phyloP scores from a whole-genome alignment of 2,113 vertebrate genomes.

The Bagarius yarrelli region DNA sequence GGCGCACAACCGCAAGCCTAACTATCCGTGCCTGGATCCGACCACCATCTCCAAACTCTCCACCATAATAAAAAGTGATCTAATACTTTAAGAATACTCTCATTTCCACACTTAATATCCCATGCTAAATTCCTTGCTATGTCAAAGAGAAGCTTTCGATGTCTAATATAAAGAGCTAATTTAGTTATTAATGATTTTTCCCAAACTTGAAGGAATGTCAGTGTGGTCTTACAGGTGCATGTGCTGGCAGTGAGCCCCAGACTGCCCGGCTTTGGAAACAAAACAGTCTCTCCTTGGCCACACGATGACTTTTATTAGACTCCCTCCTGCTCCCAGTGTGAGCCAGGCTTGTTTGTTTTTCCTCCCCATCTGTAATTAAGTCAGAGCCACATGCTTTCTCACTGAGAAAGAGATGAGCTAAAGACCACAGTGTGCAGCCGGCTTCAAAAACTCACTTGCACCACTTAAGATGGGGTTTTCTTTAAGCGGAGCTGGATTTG shows the following conservation, averaged over 20 bases:
- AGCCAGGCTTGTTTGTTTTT: constrained; percentile 51
- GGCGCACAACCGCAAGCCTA: constrained; percentile 35
- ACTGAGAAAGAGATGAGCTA: not conserved
- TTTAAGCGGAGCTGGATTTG: constrained; percentile 1
- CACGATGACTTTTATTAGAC: constrained; percentile 39
- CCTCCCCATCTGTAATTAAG: constrained; percentile 53
- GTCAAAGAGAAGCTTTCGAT: not conserved
- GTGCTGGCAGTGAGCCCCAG: constrained; percentile 22
- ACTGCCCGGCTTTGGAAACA: constrained; percentile 45
- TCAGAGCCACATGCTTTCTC: constrained; percentile 46
- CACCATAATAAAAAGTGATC: constrained; percentile 30
- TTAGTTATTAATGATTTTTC: constrained; percentile 42
- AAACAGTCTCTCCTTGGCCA: constrained; percentile 37
- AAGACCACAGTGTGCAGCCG: not conserved
- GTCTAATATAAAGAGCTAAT: constrained; percentile 23
- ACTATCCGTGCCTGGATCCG: constrained; percentile 11
- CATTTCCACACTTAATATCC: constrained; percentile 16
- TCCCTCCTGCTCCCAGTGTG: constrained; percentile 29
- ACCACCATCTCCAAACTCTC: constrained; percentile 27
- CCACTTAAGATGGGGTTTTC: not conserved
- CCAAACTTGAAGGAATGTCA: constrained; percentile 16
- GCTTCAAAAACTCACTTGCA: constrained; percentile 11
- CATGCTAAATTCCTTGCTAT: constrained; percentile 8
- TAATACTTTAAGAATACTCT: constrained; percentile 15
- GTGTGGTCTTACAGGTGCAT: constrained; percentile 48